Conservation (phyloP, 2,797 vertebrate genomes). For the Mormyrus hasselquistii region DNA sequence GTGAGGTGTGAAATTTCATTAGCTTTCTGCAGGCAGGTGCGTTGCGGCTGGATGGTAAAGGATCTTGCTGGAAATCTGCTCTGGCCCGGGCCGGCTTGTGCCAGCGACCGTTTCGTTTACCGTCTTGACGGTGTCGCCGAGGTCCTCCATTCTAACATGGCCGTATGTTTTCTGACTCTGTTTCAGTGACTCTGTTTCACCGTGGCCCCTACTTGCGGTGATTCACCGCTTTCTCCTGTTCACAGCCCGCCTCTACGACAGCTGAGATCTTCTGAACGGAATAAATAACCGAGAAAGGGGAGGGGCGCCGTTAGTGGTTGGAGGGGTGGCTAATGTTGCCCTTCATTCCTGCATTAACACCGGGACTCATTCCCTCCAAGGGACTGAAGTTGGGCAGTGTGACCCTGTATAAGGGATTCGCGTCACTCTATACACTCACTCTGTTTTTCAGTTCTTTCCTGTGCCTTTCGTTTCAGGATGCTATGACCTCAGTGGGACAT, state of each 20-base stretch:
- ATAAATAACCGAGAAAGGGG: neutral
- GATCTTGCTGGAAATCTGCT: too few species aligned
- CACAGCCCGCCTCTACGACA: neutral
- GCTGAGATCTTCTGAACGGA: neutral
- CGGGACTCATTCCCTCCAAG: neutral
- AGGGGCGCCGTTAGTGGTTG: neutral
- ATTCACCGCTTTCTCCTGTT: neutral
- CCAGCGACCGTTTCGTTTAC: neutral
- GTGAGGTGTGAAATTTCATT: constrained; percentile 2
- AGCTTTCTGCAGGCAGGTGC: neutral
- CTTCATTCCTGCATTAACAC: neutral
- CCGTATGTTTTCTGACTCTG: neutral
- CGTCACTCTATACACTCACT: neutral
- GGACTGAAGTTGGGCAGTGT: neutral
- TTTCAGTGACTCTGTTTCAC: neutral
- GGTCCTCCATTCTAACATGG: neutral
- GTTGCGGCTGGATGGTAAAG: neutral
- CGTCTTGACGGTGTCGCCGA: neutral
- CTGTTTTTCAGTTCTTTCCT: neutral
- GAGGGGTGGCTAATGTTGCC: neutral
- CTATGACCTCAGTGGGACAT: neutral
- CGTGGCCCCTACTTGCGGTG: neutral
- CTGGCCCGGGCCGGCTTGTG: neutral
- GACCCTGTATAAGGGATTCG: neutral
- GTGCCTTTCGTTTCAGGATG: neutral